Evolutionary conservation across 2,888 invertebrate species (phyloP), one percentile per base, ranked within the genome.

Genomic region (Hipparchia sbordonii): DNA sequence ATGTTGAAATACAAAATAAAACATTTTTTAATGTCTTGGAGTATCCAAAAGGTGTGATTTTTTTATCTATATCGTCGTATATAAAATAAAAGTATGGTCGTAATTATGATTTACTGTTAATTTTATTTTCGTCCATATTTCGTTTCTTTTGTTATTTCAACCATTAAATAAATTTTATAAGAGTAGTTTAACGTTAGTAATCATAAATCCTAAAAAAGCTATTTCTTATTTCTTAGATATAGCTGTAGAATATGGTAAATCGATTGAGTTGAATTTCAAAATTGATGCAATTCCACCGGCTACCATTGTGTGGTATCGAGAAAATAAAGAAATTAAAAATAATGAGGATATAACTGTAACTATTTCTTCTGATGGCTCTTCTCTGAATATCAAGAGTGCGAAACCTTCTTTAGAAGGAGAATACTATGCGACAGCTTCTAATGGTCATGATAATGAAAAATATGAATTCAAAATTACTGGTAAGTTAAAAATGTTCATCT

Each of bases 201-300:
- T 39, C 1, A 39, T 5, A 7, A 45, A 60, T 39, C 5, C 23
- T 60, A 6, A 9, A 33, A 13, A 46, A 4, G 1, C 13, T 46
- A 4, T 63, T 10, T 48, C 8, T 63, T 6, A 66, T n/a, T 59
- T 79, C 80, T 65, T 74, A 84, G 83, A 80, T 70, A 79, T 73
- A 5, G 72, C 61, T 13, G 78, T 88, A 45, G 75, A 82, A 69
- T 84, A 83, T 70, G 75, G 72, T 4, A 75, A 77, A n/a, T 72
- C 78, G 23, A 82, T 75, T 0, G 76, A 56, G 51, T 56, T 88
- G 9, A 56, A 72, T 9, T 87, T 87, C 56, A 79, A 81, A 70
- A 74, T 85, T 8, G 79, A 85, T 5, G 83, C 88, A 0, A 74
- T 67, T 33, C 88, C 88, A 52, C 80, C 83, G 12, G 82, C 80